Base-by-base conservation (phyloP, 2,797 vertebrate genomes). In the Onychomys leucogaster region DNA sequence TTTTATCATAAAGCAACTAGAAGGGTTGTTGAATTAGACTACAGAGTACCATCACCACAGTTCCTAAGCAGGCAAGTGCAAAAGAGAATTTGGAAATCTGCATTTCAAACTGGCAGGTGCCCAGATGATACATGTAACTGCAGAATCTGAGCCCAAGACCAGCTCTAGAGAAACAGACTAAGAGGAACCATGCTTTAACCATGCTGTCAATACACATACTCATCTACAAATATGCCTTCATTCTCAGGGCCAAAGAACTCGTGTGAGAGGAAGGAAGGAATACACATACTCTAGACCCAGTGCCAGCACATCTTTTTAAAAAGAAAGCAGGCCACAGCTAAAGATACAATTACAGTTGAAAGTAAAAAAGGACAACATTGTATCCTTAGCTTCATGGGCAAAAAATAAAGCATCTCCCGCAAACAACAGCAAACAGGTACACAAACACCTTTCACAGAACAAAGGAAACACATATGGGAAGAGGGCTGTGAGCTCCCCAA, bases 401-500 rank as follows among this genome's bases (percentile, higher is more conserved):
- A 85, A 7, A 92, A 88, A 77, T 75, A 86, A 94, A 96, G 85
- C 19, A 89, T 34, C 6, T 59, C 37, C 65, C 49, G 67, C 55
- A 57, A 65, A 61, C 49, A 86, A 67, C 83, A 85, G 25, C 32
- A 8, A 80, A 59, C 0, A 76, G 17, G 59, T 9, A 80, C 94
- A 61, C 12, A 80, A 95, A 61, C 12, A 80, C 46, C 55, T 89
- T 78, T 84, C 92, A 82, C 29, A 73, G 67, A 61, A 82, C 19
- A 85, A 65, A 94, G 23, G 27, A n/a, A 21, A 4, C 17, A 41
- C n/a, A 46, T 4, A 0, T 25, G 32, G n/a, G 32, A 32, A 21
- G 12, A 52, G 12, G 43, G 43, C 63, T n/a, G 9, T 16, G 37
- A 5, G 81, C 13, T 83, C n/a, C 55, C 55, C 55, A n/a, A 8